A percentile compares a stretch with the other conserved stretches of the same genome.
phyloP scores from a whole-genome alignment of 2,113 vertebrate genomes.

The Heterochromis multidens region DNA sequence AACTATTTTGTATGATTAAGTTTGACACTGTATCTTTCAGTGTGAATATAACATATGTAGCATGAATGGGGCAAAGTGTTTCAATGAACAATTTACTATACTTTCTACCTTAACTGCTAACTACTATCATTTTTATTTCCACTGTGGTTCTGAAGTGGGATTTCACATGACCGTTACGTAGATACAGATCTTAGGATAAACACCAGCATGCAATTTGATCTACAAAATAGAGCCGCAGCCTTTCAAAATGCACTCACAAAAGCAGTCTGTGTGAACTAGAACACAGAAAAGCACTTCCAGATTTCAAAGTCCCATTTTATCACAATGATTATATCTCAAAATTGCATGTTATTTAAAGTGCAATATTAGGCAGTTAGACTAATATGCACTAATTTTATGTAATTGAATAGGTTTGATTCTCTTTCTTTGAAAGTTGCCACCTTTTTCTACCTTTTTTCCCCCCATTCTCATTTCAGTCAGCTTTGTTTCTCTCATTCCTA shows the following conservation, averaged over 20 bases:
- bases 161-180: constrained; percentile 51
- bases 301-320: constrained; percentile 42
- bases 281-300: constrained; percentile 47
- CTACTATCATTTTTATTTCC: neutral
- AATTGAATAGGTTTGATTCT: neutral
- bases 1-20: constrained; percentile 50
- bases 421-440: neutral
- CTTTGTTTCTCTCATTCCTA: neutral
- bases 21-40: constrained; percentile 4
- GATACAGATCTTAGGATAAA: constrained; percentile 64
- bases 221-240: neutral
- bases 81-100: constrained; percentile 3
- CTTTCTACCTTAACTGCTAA: constrained; percentile 22
- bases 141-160: neutral
- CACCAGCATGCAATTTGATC: constrained; percentile 33
- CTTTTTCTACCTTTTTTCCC: neutral
- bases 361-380: constrained; percentile 51
- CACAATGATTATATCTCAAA: constrained; percentile 27
- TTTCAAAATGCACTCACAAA: constrained; percentile 32
- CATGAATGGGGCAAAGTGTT: constrained; percentile 30
- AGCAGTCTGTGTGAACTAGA: constrained; percentile 42
- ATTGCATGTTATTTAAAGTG: constrained; percentile 45
- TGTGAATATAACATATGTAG: neutral
- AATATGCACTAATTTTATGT: constrained; percentile 25
- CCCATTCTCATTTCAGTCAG: neutral